phyloP scores from a whole-genome alignment of 2,888 invertebrate species.

The Cephus rjabovi region DNA sequence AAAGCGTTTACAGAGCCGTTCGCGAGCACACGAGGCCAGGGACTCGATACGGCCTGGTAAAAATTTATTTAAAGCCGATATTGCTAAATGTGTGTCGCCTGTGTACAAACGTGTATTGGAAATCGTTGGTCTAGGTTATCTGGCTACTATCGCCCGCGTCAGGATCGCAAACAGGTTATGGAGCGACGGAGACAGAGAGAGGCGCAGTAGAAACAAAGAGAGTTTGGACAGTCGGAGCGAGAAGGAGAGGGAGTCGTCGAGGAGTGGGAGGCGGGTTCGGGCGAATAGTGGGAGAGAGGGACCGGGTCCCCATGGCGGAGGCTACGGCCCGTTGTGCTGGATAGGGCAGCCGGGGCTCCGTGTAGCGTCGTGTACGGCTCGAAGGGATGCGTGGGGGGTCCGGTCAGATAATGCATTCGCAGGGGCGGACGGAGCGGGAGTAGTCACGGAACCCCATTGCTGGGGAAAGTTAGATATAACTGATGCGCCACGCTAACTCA shows the following conservation, averaged over 20 bases:
- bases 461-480: neutral
- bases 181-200: conserved; percentile 6
- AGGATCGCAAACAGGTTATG: conserved; percentile 29
- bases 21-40: neutral
- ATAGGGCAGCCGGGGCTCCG: neutral
- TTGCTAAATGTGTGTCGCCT: conserved; percentile 32
- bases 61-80: conserved; percentile 39
- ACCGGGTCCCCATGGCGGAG: neutral
- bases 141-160: conserved; percentile 16
- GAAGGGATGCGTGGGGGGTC: conserved; percentile 2
- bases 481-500: conserved; percentile 59
- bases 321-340: neutral
- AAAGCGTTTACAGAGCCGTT: neutral
- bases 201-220: neutral
- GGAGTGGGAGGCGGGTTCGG: too few species aligned
- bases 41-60: conserved; percentile 19
- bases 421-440: conserved; percentile 10
- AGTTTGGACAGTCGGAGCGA: neutral
- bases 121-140: conserved; percentile 21
- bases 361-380: conserved; percentile 28
- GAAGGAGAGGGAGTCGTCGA: neutral
- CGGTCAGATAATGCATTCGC: conserved; percentile 4
- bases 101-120: conserved; percentile 25
- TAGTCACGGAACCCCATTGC: conserved; percentile 20
- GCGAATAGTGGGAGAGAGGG: neutral